Evolutionary conservation across 2,113 vertebrate species (phyloP), one percentile per base, ranked within the genome.

Genomic region (Paradoxurus hermaphroditus): DNA sequence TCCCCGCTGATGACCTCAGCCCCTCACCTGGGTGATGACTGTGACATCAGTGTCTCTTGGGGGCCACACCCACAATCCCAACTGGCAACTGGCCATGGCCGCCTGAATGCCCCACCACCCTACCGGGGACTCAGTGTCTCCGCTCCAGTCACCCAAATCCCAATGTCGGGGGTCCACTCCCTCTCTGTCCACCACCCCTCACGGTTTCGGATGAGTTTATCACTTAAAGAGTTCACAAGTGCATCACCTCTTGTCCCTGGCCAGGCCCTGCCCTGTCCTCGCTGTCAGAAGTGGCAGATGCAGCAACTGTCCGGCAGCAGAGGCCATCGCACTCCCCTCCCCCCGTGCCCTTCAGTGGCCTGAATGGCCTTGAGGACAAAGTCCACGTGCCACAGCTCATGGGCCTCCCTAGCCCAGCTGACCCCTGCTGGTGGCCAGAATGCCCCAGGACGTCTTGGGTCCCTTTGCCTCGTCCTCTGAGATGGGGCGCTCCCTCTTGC

Each of bases 291-390:
- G 27, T 0, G n/a, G 53, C 59, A 23, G 85, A 73, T 46, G 44
- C 53, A 29, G 31, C 8, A 7, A 83, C 7, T 95, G 72, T 92
- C 59, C 23, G 25, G 41, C 88, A 39, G n/a, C 44, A 19, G 75
- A 83, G 5, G 62, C 67, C 51, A 21, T 86, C 7, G 72, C 44
- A 15, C 12, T 29, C 19, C 83, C 27, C 65, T 73, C 70, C 36
- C 51, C 27, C 36, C 56, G 44, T 29, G 56, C 77, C 49, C 68
- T 94, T 90, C 91, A 70, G 12, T 65, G 44, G 79, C 46, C 59
- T 21, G 29, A 49, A 90, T 21, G 36, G 90, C 90, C 83, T 95
- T 49, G 70, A 96, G 92, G 68, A 85, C 83, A 82, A 89, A 96
- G 86, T 97, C n/a, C 72, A 85, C 77, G 34, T 13, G 4, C 79